Evolutionary conservation across 2,113 vertebrate species (phyloP).

Genomic region (zebrafish (Danio rerio)): DNA sequence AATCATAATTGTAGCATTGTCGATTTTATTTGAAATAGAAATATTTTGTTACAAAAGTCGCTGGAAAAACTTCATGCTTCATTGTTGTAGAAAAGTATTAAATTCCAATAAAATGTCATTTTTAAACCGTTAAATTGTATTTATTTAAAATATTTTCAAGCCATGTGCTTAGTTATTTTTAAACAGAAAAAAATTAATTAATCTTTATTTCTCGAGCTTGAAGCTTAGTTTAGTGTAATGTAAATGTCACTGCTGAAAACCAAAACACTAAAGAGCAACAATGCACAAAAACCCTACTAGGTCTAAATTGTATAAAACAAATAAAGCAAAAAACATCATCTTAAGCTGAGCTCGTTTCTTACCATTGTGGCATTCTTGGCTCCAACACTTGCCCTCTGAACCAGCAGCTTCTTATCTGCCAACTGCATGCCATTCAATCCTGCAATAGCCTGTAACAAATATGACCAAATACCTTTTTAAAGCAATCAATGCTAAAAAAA

Average conservation of each 20-base stretch:
- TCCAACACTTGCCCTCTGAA: constrained; percentile 93
- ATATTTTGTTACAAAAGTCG: too few species aligned
- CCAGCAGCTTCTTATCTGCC: constrained; percentile 92
- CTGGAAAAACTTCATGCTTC: too few species aligned
- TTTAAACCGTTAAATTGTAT: not conserved
- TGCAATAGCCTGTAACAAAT: constrained; percentile 82
- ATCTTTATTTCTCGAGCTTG: too few species aligned
- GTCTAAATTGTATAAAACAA: not conserved
- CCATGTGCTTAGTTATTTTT: too few species aligned
- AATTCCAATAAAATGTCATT: too few species aligned
- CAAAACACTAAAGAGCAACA: too few species aligned
- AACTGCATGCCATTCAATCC: constrained; percentile 94
- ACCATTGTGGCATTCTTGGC: constrained; percentile 95
- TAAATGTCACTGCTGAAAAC: too few species aligned
- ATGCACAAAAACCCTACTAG: not conserved
- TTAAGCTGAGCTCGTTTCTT: constrained; percentile 52
- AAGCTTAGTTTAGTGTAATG: too few species aligned
- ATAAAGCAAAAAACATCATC: not conserved
- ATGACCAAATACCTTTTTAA: not conserved
- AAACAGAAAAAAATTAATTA: not conserved
- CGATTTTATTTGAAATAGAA: too few species aligned
- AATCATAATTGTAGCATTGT: too few species aligned
- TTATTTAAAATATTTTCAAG: not conserved
- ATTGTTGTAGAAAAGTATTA: too few species aligned
- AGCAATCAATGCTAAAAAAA: not conserved